phyloP scores from a whole-genome alignment of 2,113 vertebrate species.

The Aythya baeri region DNA sequence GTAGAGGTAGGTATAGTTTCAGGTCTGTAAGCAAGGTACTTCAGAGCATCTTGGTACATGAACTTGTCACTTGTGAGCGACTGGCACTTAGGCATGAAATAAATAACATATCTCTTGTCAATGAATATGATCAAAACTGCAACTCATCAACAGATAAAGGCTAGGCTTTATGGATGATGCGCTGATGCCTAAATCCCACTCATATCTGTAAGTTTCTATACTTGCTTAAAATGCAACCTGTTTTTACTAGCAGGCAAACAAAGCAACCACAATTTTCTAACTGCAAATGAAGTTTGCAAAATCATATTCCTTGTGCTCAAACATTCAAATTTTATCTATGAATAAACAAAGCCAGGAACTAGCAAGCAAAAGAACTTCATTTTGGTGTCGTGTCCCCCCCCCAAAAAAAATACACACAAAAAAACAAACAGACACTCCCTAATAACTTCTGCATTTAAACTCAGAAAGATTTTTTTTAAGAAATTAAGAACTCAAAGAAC shows the following conservation, averaged over 20 bases:
- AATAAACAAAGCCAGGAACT: not conserved
- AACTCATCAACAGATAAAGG: not conserved
- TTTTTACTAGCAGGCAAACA: not conserved
- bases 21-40: not conserved
- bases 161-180: not conserved
- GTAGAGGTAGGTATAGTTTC: not conserved
- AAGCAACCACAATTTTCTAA: not conserved
- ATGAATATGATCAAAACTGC: rapidly evolving
- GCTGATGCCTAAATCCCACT: not conserved
- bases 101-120: not conserved
- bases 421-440: not conserved
- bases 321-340: not conserved
- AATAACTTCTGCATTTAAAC: not conserved
- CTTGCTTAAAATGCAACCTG: not conserved
- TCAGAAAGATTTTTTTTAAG: not conserved
- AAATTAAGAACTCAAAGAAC: not conserved
- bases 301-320: not conserved
- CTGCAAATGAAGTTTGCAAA: not conserved
- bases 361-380: rapidly evolving
- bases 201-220: not conserved
- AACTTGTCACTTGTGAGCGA: not conserved
- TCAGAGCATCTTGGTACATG: not conserved
- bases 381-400: not conserved
- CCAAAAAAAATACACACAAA: not conserved
- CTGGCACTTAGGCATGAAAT: not conserved